phyloP scores from a whole-genome alignment of 2,113 vertebrate genomes.

The Cyanoderma ruficeps region DNA sequence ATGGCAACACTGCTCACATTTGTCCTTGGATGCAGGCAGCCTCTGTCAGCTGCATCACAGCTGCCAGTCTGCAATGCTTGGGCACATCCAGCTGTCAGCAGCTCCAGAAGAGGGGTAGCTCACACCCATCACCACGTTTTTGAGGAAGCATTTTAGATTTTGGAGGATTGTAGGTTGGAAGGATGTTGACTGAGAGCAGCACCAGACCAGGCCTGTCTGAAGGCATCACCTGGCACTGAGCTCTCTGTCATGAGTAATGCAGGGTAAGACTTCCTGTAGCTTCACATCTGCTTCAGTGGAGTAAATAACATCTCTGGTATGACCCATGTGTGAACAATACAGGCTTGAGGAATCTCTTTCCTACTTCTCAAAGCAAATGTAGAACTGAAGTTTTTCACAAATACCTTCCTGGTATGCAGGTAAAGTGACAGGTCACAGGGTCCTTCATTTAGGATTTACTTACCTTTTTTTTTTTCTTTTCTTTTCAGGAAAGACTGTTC shows the following conservation, averaged over 20 bases:
- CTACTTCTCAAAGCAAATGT: not conserved
- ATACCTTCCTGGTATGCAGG: not conserved
- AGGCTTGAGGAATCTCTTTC: not conserved
- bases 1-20: not conserved
- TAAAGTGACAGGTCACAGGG: not conserved
- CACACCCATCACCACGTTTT: rapidly evolving
- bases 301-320: not conserved
- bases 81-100: not conserved
- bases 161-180: not conserved
- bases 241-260: not conserved
- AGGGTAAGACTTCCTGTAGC: not conserved
- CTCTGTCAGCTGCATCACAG: not conserved
- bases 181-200: not conserved
- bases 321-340: not conserved
- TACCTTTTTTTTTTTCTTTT: not conserved
- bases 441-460: not conserved
- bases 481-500: not conserved
- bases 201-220: not conserved
- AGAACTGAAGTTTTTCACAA: not conserved
- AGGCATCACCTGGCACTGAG: not conserved
- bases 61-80: not conserved
- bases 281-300: not conserved
- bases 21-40: not conserved
- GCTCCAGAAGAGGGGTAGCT: not conserved
- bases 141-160: not conserved